Percentiles rank a stretch among this genome's conserved stretches.
phyloP scores from a whole-genome alignment of 2,888 invertebrate genomes.

The Rotaria macrura region DNA sequence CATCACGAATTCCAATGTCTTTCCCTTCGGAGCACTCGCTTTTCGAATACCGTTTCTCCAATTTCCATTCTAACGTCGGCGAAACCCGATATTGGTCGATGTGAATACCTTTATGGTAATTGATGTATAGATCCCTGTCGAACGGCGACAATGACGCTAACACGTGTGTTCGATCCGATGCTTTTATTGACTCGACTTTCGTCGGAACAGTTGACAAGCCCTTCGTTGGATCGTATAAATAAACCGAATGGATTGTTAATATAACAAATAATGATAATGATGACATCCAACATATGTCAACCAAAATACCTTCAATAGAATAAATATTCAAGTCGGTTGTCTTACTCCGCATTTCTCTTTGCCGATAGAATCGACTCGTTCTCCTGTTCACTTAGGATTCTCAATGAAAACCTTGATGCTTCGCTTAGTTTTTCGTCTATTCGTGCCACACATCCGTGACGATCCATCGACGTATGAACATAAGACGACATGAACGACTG shows the following conservation, averaged over 20 bases:
- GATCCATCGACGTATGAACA: no score
- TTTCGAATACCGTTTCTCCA: background rate
- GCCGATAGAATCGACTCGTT: no score
- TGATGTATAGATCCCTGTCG: background rate
- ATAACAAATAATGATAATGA: slow-evolving; percentile 1
- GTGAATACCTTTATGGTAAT: slow-evolving; percentile 13
- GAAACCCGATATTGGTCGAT: background rate
- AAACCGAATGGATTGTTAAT: background rate
- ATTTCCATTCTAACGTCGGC: background rate
- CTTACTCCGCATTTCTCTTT: no score
- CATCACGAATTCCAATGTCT: slow-evolving; percentile 14
- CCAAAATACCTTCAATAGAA: background rate
- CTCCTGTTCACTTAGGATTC: no score
- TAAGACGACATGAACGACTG: no score
- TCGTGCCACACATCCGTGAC: no score
- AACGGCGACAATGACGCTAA: background rate
- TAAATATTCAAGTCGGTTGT: no score
- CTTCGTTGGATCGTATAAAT: background rate
- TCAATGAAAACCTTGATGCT: no score
- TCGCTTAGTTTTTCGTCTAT: no score
- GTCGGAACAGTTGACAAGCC: no score
- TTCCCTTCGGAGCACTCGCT: background rate
- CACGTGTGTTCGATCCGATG: background rate
- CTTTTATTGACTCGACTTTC: background rate
- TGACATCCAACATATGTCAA: background rate